Conservation (phyloP, 2,113 vertebrate genomes). For the Xyrauchen texanus region DNA sequence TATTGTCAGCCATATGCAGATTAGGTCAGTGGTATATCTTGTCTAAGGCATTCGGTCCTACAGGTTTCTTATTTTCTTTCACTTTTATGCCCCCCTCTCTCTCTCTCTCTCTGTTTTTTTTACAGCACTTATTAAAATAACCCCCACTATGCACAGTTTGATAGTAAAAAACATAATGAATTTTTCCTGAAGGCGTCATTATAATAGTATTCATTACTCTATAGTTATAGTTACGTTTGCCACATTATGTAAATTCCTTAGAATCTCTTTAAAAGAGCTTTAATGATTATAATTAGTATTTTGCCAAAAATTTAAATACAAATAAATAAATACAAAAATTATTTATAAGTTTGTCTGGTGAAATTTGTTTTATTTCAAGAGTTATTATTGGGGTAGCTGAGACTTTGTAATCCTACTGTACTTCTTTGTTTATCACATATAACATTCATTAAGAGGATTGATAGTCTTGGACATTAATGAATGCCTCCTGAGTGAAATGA, state of each 20-base stretch:
- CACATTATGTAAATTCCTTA: slow-evolving; percentile 54
- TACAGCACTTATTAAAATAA: slow-evolving; percentile 55
- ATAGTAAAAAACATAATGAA: slow-evolving; percentile 55
- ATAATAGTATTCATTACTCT: slow-evolving; percentile 50
- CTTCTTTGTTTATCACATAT: no score
- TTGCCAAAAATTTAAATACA: no score
- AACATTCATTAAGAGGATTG: no score
- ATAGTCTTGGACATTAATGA: no score
- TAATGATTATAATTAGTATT: slow-evolving; percentile 61
- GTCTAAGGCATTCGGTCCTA: slow-evolving; percentile 62
- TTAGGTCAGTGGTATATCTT: slow-evolving; percentile 70
- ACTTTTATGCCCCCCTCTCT: neutral
- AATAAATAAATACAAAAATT: no score
- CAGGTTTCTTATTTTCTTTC: slow-evolving; percentile 56
- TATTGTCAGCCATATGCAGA: slow-evolving; percentile 71
- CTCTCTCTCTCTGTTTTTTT: slow-evolving; percentile 34
- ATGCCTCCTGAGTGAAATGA: no score
- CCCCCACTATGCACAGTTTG: slow-evolving; percentile 56
- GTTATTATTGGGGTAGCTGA: no score
- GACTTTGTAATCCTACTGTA: no score
- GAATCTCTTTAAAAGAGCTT: slow-evolving; percentile 59
- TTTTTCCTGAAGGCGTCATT: slow-evolving; percentile 60
- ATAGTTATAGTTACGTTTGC: slow-evolving; percentile 52
- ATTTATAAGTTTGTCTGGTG: slow-evolving; percentile 17
- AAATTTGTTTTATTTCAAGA: neutral